phyloP scores from a whole-genome alignment of 2,888 invertebrate species.

The Enoplolaimus lenunculus region DNA sequence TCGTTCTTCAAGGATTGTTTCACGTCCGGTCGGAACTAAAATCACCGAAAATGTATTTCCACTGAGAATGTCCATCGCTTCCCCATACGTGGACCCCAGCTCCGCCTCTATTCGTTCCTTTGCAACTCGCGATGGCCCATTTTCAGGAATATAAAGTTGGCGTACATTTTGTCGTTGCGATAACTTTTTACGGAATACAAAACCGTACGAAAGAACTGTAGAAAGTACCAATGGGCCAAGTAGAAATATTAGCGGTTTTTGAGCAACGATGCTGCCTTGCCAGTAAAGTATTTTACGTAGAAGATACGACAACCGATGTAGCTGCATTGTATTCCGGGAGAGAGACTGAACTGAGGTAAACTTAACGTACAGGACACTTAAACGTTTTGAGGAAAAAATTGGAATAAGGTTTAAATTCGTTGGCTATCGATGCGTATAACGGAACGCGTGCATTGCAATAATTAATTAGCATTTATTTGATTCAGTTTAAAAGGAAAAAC shows the following conservation, averaged over 20 bases:
- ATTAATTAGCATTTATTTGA: too few relatives aligned
- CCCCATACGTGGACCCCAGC: slow-evolving; percentile 16
- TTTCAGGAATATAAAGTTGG: slow-evolving; percentile 20
- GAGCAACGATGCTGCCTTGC: slow-evolving; percentile 14
- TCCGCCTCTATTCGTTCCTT: not conserved
- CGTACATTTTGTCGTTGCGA: slow-evolving; percentile 7
- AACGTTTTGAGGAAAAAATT: too few relatives aligned
- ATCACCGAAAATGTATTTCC: slow-evolving; percentile 17
- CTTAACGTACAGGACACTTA: too few relatives aligned
- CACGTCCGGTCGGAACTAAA: not conserved
- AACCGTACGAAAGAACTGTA: slow-evolving; percentile 13
- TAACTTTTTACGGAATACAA: slow-evolving; percentile 5
- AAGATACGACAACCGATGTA: not conserved
- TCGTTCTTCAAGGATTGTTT: not conserved
- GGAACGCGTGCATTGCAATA: too few relatives aligned
- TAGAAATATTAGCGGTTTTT: slow-evolving; percentile 18
- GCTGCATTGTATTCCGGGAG: not conserved
- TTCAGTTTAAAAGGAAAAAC: too few relatives aligned
- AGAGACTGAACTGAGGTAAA: too few relatives aligned
- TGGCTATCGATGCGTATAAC: too few relatives aligned
- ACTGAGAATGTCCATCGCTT: slow-evolving; percentile 20
- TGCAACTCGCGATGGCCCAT: slow-evolving; percentile 13
- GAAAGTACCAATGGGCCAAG: slow-evolving; percentile 11
- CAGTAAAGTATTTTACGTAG: slow-evolving; percentile 3
- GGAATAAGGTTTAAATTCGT: too few relatives aligned